Base-by-base conservation (phyloP, 2,888 invertebrate species). In the Caenorhabditis wallacei region DNA sequence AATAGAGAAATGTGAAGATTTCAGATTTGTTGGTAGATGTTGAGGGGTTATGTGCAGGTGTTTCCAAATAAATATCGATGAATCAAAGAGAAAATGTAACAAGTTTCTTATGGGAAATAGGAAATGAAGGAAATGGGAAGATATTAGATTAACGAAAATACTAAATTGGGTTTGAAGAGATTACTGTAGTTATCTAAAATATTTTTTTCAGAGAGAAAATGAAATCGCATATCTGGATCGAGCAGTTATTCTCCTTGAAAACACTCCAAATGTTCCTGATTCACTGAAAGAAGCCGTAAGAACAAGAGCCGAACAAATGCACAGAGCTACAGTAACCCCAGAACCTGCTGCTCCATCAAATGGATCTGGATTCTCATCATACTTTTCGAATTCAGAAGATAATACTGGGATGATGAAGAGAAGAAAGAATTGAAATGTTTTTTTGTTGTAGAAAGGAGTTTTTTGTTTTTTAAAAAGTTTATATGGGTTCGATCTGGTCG, bases 201-300 rank as follows among this genome's bases (percentile, higher is more conserved):
- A 18, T 13, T 10, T 40, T 10, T 40, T 40, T 40, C 78, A 87
- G 87, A 53, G 86, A 46, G 81, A 84, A 10, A 86, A 87, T 2
- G 87, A 87, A 35, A 84, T 87, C 13, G 72, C 56, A 0, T 87
- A 84, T 43, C 57, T 87, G 54, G 70, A 87, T 61, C 35, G 46
- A 3, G 66, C 82, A 1, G 20, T 54, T 1, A 20, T 82, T 8
- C 46, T 84, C 2, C 70, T 85, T 13, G 80, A 80, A 71, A 78
- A 80, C 30, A 80, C 69, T n/a, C 80, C 79, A 46, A 84, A 75
- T 20, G 75, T 68, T 1, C 81, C 85, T 0, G 63, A 26, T 1
- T 16, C n/a, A 2, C 71, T 87, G 16, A 54, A 35, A 35, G 72
- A 72, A 18, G 72, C 68, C 1, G 63, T 84, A 8, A 24, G 53